Conservation (phyloP, 2,113 vertebrate genomes). For the Cheilinus undulatus region DNA sequence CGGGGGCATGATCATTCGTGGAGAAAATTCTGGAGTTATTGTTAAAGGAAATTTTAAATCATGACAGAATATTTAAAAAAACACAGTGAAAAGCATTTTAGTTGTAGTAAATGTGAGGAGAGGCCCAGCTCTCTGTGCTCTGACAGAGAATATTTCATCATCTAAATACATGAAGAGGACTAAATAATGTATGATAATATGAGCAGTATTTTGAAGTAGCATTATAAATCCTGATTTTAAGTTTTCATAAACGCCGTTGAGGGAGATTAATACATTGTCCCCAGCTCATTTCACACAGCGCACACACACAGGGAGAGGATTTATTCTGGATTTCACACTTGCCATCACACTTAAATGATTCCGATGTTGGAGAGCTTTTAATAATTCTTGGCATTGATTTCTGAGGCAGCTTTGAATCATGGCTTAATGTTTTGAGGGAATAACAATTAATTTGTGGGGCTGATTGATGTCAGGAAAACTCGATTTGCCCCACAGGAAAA, state of each 20-base stretch:
- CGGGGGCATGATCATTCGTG: too few species aligned
- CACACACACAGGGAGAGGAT: conserved; percentile 43
- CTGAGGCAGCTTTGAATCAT: conserved; percentile 65
- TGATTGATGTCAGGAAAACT: conserved; percentile 75
- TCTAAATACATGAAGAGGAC: background rate
- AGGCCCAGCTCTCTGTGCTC: background rate
- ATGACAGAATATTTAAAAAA: too few species aligned
- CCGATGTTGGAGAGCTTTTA: conserved; percentile 66
- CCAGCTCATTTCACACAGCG: conserved; percentile 40
- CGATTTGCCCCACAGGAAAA: conserved; percentile 69
- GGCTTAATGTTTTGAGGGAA: conserved; percentile 76
- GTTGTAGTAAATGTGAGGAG: too few species aligned
- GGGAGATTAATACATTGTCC: conserved; percentile 42
- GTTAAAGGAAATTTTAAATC: too few species aligned
- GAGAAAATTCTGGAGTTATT: too few species aligned
- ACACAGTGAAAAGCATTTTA: too few species aligned
- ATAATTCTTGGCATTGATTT: conserved; percentile 77
- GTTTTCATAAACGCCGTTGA: conserved; percentile 24
- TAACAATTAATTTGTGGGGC: conserved; percentile 75
- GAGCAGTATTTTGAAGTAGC: background rate
- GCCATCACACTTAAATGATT: conserved; percentile 68
- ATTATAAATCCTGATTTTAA: conserved; percentile 29
- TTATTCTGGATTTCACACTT: conserved; percentile 71
- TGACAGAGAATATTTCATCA: background rate
- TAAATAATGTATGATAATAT: background rate